Base-by-base conservation (phyloP, 2,797 vertebrate genomes). In the Spondyliosoma cantharus region DNA sequence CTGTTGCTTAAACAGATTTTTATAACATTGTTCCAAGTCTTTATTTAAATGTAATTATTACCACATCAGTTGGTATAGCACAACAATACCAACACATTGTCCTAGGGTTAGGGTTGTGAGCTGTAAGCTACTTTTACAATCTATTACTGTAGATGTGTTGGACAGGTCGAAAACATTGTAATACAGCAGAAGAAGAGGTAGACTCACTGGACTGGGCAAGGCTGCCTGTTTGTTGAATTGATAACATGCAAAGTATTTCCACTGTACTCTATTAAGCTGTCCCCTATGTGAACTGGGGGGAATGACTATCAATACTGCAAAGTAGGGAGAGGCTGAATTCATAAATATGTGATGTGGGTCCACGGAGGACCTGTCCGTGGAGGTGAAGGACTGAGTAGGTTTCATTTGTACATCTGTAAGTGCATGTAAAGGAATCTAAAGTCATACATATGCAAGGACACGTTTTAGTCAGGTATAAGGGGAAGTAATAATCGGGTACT, bases 321-420 rank as follows among this genome's bases (percentile, higher is more conserved):
- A 79, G 64, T 48, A 76, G 64, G 69, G 49, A 75, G 73, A 84
- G 68, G 63, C 58, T 75, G 49, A 84, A 79, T 63, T 58, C 67
- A 86, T 88, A 74, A 84, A 86, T 80, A 78, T 74, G 59, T 71
- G 73, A 85, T 83, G 74, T 59, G 43, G 72, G 68, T 46, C 24
- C 32, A 50, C 71, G 60, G 54, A 77, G 48, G 52, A 77, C 57
- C 43, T 29, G 27, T 64, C 2, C 4, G 45, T 49, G 48, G n/a
- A 74, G 71, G 64, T 76, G 63, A 37, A 37, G 37, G n/a, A 64
- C 43, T 32, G 27, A 72, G 49, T 37, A 56, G 54, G 5, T 57
- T 70, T 70, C 43, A 63, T 67, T 13, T 22, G 19, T 70, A 13
- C 53, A 22, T 67, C 24, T 73, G 16, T 43, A 56, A 56, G 29